Evolutionary conservation across 2,113 vertebrate genomes (phyloP).

Genomic region (Murina feae): DNA sequence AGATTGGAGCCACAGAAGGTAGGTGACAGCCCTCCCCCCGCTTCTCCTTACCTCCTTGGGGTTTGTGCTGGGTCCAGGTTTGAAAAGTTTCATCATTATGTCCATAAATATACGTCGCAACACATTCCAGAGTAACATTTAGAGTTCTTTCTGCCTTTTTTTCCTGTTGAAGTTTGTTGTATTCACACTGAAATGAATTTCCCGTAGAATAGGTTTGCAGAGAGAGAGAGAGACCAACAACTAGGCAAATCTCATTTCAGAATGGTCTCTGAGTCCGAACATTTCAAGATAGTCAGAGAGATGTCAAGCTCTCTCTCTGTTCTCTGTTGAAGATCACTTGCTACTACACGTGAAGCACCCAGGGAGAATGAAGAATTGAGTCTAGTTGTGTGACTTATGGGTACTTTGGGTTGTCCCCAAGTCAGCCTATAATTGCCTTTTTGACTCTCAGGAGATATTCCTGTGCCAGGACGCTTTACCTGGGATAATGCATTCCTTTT

Average conservation of each 20-base stretch:
- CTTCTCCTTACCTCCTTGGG: background rate
- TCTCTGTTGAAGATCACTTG: background rate
- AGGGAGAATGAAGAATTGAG: background rate
- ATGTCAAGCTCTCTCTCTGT: background rate
- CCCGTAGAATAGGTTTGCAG: background rate
- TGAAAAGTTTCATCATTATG: background rate
- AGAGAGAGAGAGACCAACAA: background rate
- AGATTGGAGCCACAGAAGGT: constrained; percentile 80
- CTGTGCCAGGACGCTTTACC: background rate
- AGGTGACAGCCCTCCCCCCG: constrained; percentile 20
- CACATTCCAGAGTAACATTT: background rate
- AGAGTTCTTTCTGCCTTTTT: background rate
- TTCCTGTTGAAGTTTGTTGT: background rate
- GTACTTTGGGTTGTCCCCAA: background rate
- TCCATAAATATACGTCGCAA: background rate
- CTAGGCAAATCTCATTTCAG: background rate
- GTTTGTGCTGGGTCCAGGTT: background rate
- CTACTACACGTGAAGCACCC: background rate
- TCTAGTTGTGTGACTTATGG: background rate
- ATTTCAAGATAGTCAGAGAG: background rate
- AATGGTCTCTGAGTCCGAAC: background rate
- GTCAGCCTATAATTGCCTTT: background rate
- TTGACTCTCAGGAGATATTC: background rate
- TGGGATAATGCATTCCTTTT: background rate
- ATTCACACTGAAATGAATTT: background rate